A percentile compares a stretch with the other conserved stretches of the same genome.
These are phyloP conservation scores for Blastobasis adustella DNA, from an alignment of 2,888 invertebrate species.

Conservation along the genomic window DNA sequence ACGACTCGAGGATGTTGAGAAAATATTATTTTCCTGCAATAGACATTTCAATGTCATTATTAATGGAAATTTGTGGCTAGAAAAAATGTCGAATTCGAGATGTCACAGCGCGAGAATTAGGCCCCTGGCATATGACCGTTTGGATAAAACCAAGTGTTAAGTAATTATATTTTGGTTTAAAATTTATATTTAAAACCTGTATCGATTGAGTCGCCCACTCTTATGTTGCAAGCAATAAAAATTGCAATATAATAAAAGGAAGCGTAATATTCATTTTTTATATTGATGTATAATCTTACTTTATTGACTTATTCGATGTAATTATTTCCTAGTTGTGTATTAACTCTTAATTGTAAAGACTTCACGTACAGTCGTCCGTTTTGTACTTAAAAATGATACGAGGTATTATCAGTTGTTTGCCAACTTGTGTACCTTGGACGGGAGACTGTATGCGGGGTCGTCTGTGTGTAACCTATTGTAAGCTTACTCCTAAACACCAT, in stretches of 20 bases:
- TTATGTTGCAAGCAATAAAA: constrained; percentile 49
- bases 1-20: no score
- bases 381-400: constrained; percentile 28
- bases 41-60: no score
- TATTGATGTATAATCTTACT: constrained; percentile 15
- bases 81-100: no score
- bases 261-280: constrained; percentile 21
- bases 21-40: no score
- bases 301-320: constrained; percentile 29
- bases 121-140: no score
- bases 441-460: constrained; percentile 27
- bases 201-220: constrained; percentile 2
- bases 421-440: constrained; percentile 27
- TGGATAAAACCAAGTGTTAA: no score
- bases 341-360: constrained; percentile 18
- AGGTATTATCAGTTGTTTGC: constrained; percentile 17
- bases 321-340: constrained; percentile 33
- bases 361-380: constrained; percentile 27
- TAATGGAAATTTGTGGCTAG: no score
- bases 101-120: no score
- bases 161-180: no score
- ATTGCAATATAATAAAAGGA: constrained; percentile 46
- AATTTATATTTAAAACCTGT: no score
- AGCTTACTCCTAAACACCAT: constrained; percentile 62
- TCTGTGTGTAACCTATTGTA: constrained; percentile 20